Base-by-base conservation (phyloP, 2,113 vertebrate species). In the Aplodontia rufa region DNA sequence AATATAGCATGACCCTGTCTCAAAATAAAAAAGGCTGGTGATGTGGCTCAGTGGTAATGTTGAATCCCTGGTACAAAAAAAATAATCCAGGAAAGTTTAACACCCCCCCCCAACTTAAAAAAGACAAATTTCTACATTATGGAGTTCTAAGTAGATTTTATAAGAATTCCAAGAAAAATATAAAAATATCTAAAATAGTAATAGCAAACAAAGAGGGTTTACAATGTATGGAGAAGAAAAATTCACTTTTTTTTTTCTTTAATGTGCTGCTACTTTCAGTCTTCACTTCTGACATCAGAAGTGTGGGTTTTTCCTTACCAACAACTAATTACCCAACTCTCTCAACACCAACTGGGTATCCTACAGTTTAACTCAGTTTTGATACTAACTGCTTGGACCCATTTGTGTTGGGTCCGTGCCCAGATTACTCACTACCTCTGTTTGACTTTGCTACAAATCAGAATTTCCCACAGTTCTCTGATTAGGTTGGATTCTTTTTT, bases 161-260 rank as follows among this genome's bases (percentile, higher is more conserved):
- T 96, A 91, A 96, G 42, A 82, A 82, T 90, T 83, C 53, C 14
- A 81, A 83, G 51, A 94, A 85, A 96, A 94, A 75, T 85, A 69
- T 53, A 30, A 79, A 90, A 51, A 28, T 76, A 55, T 87, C 92
- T 55, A 83, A 84, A 90, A 93, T 35, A 51, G 20, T 89, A 71
- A 49, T 68, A 83, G 3, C 60, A 85, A 91, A 32, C 78, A 71
- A 62, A 26, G 86, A 71, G n/a, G 22, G 37, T 62, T 95, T 87
- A 30, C 64, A 20, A 60, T n/a, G 20, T 35, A 8, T 68, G 68
- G 42, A 66, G 69, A 88, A 42, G 74, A 49, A 82, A 47, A 47
- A 30, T 19, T 71, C 30, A 10, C 2, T 37, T 40, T 62, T 35
- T 19, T 62, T 24, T 35, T 17, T 5, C 11, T 35, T 17, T 24